Base-by-base conservation (phyloP, 2,113 vertebrate species). In the Sorex araneus region DNA sequence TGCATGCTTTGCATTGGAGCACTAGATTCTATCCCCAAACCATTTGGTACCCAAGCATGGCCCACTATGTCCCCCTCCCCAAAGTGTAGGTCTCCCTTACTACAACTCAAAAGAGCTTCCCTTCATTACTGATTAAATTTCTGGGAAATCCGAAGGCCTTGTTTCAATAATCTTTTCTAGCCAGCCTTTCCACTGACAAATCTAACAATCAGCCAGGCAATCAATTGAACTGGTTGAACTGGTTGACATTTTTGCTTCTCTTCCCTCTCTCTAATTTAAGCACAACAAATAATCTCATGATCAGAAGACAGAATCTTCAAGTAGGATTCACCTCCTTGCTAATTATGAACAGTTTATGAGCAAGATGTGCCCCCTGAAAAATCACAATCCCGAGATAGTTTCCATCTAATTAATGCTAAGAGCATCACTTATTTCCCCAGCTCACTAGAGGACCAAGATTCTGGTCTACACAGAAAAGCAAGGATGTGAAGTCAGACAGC, bases 391-490 rank as follows among this genome's bases (percentile, higher is more conserved):
- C 69, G 78, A 75, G 15, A 93, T 19, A 71, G 50, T 25, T 60
- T 90, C 91, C 63, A 89, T 32, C 71, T 90, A 77, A 84, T 95
- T 87, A 91, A 94, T 77, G 47, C 60, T 81, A 90, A 93, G 23
- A 95, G 54, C n/a, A 60, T 73, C 82, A 77, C 67, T 84, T 91
- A 76, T 73, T 81, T 81, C 28, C n/a, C 75, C 74, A 93, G 73
- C 71, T 95, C 69, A 84, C 45, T 83, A 27, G 73, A 74, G 12
- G 47, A 84, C 8, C 4, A 12, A 95, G 80, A 67, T 89, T 92
- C 78, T 92, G 83, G 57, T 66, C 77, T 87, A 76, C 74, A 84
- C 32, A 75, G 7, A 18, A 75, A 87, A 88, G 34, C 54, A 78
- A 54, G 67, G 69, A 43, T 77, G 43, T 45, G 21, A 78, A 91